Evolutionary conservation across 2,797 vertebrate species (phyloP).

Genomic region (Avahi laniger): DNA sequence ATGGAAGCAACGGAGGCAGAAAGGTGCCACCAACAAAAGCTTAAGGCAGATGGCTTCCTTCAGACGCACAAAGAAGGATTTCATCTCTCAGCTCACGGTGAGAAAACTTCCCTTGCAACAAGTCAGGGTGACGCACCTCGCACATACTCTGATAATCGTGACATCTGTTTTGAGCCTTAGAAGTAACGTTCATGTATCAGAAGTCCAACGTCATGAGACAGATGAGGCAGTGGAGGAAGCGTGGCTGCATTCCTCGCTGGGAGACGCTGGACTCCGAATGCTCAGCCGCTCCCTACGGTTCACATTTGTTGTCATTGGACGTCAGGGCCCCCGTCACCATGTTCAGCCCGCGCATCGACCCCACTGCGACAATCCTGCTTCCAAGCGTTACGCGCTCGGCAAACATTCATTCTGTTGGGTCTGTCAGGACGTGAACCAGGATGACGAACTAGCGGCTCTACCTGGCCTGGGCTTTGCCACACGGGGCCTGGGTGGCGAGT

Average conservation of each 20-base stretch:
- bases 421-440: constrained; percentile 52
- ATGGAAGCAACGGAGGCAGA: not conserved
- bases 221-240: not conserved
- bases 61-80: not conserved
- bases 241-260: not conserved
- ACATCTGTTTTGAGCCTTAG: constrained; percentile 76
- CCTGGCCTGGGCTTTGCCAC: constrained; percentile 42
- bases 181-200: constrained; percentile 77
- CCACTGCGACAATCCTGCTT: constrained; percentile 31
- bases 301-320: constrained; percentile 70
- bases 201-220: constrained; percentile 58
- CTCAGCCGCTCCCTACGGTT: constrained; percentile 65
- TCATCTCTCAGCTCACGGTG: not conserved
- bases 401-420: not conserved
- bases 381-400: not conserved
- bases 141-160: constrained; percentile 61
- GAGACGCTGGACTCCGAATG: not conserved
- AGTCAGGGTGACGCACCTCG: constrained; percentile 13
- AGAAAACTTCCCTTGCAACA: constrained; percentile 45
- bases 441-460: not conserved
- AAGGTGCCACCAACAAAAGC: not conserved
- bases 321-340: constrained; percentile 51
- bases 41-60: not conserved
- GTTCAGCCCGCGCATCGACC: constrained; percentile 57
- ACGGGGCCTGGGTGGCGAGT: not conserved